Conservation (phyloP, 2,888 invertebrate genomes). For the Aphodius granarius region DNA sequence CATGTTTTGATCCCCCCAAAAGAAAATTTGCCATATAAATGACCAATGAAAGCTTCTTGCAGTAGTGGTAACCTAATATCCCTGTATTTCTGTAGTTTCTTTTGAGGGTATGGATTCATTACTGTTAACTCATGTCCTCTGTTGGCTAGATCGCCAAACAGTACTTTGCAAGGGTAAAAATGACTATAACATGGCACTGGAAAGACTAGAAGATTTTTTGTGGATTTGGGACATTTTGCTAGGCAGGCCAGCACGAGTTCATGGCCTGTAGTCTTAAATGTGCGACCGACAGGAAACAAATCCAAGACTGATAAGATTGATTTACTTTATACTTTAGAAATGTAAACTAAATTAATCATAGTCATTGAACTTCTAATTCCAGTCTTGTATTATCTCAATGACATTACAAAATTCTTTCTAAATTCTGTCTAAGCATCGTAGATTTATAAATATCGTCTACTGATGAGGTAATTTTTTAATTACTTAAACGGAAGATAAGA, state of each 20-base stretch:
- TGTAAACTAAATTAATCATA: no score
- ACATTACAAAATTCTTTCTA: no score
- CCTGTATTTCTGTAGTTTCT: slow-evolving; percentile 34
- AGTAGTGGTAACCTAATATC: slow-evolving; percentile 37
- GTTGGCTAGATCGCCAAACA: slow-evolving; percentile 39
- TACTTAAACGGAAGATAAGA: no score
- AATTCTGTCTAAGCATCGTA: no score
- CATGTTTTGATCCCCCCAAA: no score
- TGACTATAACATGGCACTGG: slow-evolving; percentile 40
- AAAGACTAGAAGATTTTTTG: slow-evolving; percentile 38
- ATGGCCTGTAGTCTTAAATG: neutral
- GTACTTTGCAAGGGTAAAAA: slow-evolving; percentile 36
- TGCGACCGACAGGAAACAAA: neutral
- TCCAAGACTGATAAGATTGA: no score
- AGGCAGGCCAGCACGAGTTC: neutral
- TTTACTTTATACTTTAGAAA: no score
- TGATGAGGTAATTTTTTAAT: no score
- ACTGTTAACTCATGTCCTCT: slow-evolving; percentile 54
- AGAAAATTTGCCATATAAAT: no score
- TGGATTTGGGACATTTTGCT: neutral
- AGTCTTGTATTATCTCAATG: no score
- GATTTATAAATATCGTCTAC: no score
- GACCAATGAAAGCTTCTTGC: slow-evolving; percentile 28
- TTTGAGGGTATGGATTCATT: slow-evolving; percentile 35
- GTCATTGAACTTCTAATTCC: no score